Evolutionary conservation across 1,140 invertebrate species (phyloP).

Genomic region (Stegodyphus mimosarum): DNA sequence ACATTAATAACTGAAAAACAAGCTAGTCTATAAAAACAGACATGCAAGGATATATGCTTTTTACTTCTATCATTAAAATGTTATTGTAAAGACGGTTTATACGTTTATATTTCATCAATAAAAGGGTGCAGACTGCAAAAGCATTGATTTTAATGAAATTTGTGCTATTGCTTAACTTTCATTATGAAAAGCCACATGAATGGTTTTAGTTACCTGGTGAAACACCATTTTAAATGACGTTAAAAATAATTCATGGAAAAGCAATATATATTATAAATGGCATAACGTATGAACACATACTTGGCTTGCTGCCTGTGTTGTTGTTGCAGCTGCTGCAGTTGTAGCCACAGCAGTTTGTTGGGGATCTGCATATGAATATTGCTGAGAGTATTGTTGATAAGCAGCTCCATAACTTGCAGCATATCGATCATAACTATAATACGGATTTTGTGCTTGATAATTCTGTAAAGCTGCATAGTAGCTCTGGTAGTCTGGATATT

Average conservation of each 20-base stretch:
- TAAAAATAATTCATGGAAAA: background rate
- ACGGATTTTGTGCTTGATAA: slow-evolving; percentile 50
- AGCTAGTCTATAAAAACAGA: too few species aligned
- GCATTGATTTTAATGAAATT: too few species aligned
- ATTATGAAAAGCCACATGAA: too few species aligned
- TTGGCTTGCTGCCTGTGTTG: slow-evolving; percentile 13
- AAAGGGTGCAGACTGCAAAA: background rate
- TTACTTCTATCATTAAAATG: background rate
- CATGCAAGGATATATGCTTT: too few species aligned
- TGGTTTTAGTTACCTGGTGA: too few species aligned
- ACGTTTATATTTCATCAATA: background rate
- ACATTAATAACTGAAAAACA: too few species aligned
- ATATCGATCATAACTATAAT: slow-evolving; percentile 50
- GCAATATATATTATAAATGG: too few species aligned
- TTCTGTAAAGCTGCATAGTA: slow-evolving; percentile 60
- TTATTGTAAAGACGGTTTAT: background rate
- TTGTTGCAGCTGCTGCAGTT: slow-evolving; percentile 17
- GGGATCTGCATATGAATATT: slow-evolving; percentile 40
- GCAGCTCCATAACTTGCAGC: slow-evolving; percentile 29
- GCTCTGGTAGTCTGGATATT: slow-evolving; percentile 57
- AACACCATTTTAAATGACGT: too few species aligned
- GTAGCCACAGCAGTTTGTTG: slow-evolving; percentile 12
- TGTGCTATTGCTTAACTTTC: too few species aligned
- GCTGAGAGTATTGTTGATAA: slow-evolving; percentile 37
- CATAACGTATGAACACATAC: slow-evolving; percentile 1